A percentile compares a stretch with the other conserved stretches of the same genome.
These are phyloP conservation scores for Sebastes nivosus DNA, from an alignment of 2,797 vertebrate species.

Conservation along the genomic window DNA sequence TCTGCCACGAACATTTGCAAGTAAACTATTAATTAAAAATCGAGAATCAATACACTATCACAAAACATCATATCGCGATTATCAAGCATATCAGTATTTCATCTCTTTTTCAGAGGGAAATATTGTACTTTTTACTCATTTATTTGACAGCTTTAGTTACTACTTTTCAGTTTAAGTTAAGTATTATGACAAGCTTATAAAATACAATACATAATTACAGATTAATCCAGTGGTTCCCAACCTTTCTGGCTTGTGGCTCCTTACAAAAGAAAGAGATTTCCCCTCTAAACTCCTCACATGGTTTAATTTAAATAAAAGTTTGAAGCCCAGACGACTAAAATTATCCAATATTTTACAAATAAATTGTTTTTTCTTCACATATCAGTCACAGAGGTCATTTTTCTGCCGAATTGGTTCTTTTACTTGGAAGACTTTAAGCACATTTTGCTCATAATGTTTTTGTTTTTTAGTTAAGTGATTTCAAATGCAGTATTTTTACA, in stretches of 20 bases:
- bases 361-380: neutral
- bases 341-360: neutral
- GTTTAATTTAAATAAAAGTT: neutral
- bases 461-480: neutral
- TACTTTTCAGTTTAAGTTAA: neutral
- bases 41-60: no score
- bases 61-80: accelerated
- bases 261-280: neutral
- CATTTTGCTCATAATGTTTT: neutral
- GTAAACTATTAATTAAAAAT: no score
- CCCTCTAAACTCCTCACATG: neutral
- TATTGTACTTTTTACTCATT: neutral
- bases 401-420: neutral
- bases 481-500: neutral
- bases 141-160: neutral
- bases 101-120: neutral
- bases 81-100: no score
- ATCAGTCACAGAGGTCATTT: neutral
- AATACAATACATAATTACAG: neutral
- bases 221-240: neutral
- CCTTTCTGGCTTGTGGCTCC: neutral
- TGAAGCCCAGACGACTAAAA: neutral
- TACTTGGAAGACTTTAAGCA: neutral
- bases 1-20: no score
- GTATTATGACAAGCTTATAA: neutral